Conservation (phyloP, 2,797 vertebrate species). For the Chaetophractus vellerosus region DNA sequence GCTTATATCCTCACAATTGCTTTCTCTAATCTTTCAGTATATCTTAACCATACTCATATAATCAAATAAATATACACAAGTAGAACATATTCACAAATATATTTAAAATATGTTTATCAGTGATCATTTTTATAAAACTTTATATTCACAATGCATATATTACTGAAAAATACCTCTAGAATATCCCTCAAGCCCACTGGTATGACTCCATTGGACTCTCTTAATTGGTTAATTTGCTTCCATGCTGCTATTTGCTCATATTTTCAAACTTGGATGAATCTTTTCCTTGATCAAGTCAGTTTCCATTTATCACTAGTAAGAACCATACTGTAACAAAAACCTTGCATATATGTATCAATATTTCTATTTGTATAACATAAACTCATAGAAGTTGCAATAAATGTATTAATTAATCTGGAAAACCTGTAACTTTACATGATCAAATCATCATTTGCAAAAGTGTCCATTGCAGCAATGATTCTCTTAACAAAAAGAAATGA, state of each 20-base stretch:
- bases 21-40: not conserved
- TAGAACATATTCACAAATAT: not conserved
- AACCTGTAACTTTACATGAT: not conserved
- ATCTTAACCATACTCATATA: not conserved
- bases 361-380: not conserved
- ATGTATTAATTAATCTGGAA: not conserved
- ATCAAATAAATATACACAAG: not conserved
- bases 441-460: no score
- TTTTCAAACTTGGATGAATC: not conserved
- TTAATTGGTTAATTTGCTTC: no score
- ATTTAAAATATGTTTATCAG: not conserved
- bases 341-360: not conserved
- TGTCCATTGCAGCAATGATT: no score
- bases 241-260: not conserved
- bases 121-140: not conserved
- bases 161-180: not conserved
- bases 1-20: not conserved
- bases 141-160: not conserved
- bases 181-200: not conserved
- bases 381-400: not conserved
- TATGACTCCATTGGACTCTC: not conserved
- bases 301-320: not conserved
- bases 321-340: not conserved
- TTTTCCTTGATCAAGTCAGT: not conserved
- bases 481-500: no score